Percentiles rank a stretch among this genome's conserved stretches.
phyloP scores from a whole-genome alignment of 2,888 invertebrate genomes.

The Acanthosepion lycidas region DNA sequence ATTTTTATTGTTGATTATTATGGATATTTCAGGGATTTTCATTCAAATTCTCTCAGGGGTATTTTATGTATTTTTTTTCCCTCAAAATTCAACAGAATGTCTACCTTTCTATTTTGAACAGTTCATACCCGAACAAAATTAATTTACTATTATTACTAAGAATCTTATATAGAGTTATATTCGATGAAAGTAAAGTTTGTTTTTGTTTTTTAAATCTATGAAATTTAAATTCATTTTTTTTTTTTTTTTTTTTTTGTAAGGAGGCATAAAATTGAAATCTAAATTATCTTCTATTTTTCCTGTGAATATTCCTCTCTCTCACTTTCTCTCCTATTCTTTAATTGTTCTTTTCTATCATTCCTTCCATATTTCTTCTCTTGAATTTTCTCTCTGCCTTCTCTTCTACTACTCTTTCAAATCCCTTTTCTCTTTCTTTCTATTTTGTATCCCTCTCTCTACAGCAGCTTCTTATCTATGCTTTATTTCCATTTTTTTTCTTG shows the following conservation, averaged over 20 bases:
- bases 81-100: conserved; percentile 20
- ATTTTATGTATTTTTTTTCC: not conserved
- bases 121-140: not conserved
- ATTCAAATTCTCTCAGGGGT: not conserved
- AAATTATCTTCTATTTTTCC: not conserved
- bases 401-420: not conserved
- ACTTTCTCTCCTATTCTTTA: not conserved
- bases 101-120: not conserved
- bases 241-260: not conserved
- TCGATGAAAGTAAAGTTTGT: not conserved
- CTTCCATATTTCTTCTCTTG: not conserved
- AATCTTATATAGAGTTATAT: not conserved
- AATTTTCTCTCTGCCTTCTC: not conserved
- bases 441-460: not conserved
- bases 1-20: not conserved
- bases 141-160: too few species aligned
- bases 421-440: not conserved
- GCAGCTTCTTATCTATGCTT: not conserved
- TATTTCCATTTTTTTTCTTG: not conserved
- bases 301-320: not conserved
- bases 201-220: not conserved
- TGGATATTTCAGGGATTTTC: conserved; percentile 20
- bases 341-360: not conserved
- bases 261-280: not conserved
- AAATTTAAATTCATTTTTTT: not conserved